Conservation (phyloP, 2,888 invertebrate species). For the Volucella inanis region DNA sequence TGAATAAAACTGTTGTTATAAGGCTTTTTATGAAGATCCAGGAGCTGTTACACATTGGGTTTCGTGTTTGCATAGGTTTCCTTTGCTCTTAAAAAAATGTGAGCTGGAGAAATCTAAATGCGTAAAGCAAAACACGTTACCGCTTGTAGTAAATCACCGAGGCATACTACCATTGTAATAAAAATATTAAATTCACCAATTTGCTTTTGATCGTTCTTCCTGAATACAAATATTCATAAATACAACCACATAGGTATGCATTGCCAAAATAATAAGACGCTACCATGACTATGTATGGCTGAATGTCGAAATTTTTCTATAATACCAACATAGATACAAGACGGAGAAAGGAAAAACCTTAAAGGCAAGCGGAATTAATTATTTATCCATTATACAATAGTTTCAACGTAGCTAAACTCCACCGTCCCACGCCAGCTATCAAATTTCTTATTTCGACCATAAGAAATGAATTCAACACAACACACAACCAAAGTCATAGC, state of each 20-base stretch:
- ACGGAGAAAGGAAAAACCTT: background rate
- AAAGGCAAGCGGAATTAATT: constrained; percentile 26
- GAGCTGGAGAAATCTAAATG: too few species aligned
- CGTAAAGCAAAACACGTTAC: too few species aligned
- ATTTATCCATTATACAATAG: constrained; percentile 23
- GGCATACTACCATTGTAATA: too few species aligned
- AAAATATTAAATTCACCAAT: background rate
- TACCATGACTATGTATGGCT: too few species aligned
- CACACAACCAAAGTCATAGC: too few species aligned
- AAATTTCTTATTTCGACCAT: constrained; percentile 21
- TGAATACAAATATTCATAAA: background rate
- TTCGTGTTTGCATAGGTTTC: too few species aligned
- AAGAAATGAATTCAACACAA: constrained; percentile 16
- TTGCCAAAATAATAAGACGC: too few species aligned
- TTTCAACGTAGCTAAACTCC: constrained; percentile 11
- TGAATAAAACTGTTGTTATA: too few species aligned
- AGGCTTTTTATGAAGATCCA: too few species aligned
- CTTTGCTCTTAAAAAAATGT: too few species aligned
- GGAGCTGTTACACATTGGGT: too few species aligned
- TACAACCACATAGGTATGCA: background rate
- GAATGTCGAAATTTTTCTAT: background rate
- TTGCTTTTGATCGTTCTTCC: background rate
- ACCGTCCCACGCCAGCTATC: background rate
- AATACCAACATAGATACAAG: background rate
- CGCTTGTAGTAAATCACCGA: too few species aligned